phyloP scores from a whole-genome alignment of 2,797 vertebrate species.

The Chloroceryle inda region DNA sequence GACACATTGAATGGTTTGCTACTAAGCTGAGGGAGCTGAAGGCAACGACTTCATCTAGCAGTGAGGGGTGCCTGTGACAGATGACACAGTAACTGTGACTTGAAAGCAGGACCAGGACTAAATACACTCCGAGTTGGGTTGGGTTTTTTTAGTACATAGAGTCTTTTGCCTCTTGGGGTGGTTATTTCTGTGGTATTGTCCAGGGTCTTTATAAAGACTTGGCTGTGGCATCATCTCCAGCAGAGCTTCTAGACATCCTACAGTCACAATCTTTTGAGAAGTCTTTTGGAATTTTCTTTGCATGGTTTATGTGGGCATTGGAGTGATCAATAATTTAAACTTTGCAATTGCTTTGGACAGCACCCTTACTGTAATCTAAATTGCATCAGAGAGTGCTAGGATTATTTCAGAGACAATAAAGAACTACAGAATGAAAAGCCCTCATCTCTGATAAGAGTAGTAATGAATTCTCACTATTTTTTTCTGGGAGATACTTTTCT shows the following conservation, averaged over 20 bases:
- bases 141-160: background rate
- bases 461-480: background rate
- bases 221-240: background rate
- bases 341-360: background rate
- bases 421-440: background rate
- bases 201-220: background rate
- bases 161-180: background rate
- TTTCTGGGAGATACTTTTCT: background rate
- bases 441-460: background rate
- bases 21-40: conserved; percentile 14
- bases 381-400: background rate
- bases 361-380: background rate
- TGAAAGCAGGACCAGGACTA: conserved; percentile 8
- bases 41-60: background rate
- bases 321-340: background rate
- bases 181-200: background rate
- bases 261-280: background rate
- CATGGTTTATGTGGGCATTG: background rate
- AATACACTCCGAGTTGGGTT: background rate
- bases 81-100: conserved; percentile 15
- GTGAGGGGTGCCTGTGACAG: background rate
- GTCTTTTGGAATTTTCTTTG: background rate
- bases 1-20: background rate
- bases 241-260: background rate
- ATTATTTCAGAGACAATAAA: background rate